Conservation (phyloP, 2,113 vertebrate species). For the Leptocoma aspasia region DNA sequence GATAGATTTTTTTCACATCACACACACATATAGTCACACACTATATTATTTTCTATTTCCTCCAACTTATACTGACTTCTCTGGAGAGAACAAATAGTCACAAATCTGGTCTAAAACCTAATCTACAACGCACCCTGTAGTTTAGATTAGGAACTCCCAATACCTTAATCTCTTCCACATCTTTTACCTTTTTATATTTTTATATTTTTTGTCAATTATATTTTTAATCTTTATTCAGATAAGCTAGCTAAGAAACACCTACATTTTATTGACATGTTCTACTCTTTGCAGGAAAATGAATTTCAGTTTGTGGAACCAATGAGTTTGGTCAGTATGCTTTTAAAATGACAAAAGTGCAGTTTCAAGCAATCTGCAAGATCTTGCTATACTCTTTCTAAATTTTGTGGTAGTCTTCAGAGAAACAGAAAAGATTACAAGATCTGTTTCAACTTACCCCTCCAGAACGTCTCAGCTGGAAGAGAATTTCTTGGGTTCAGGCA, state of each 20-base stretch:
- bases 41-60: not conserved
- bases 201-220: not conserved
- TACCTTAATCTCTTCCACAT: not conserved
- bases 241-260: not conserved
- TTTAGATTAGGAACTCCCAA: not conserved
- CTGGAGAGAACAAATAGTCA: not conserved
- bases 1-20: not conserved
- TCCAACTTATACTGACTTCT: not conserved
- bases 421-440: not conserved
- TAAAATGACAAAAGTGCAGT: not conserved
- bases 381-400: not conserved
- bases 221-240: not conserved
- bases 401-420: not conserved
- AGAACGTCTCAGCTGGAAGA: conserved; percentile 53
- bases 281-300: not conserved
- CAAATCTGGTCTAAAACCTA: not conserved
- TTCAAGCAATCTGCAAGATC: not conserved
- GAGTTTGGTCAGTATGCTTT: not conserved
- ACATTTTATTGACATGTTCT: not conserved
- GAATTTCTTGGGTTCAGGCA: conserved; percentile 57
- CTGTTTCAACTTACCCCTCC: conserved; percentile 72
- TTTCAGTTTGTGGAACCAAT: not conserved
- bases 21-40: accelerated
- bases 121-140: not conserved
- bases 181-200: not conserved